phyloP scores from a whole-genome alignment of 2,888 invertebrate species.

The Spodoptera picta region DNA sequence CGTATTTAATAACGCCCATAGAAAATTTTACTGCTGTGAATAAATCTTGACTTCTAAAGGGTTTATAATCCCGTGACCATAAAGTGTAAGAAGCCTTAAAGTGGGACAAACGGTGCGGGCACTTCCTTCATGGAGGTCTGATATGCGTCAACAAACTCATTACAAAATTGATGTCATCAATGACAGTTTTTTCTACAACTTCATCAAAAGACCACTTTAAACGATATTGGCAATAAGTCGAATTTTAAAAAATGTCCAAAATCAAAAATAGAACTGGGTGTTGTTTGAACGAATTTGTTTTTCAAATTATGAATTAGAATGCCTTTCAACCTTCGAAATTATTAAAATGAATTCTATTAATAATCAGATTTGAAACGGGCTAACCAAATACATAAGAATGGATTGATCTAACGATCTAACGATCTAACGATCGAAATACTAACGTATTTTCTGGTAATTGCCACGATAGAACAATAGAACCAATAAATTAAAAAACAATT shows the following conservation, averaged over 20 bases:
- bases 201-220: conserved; percentile 31
- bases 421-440: too few species aligned
- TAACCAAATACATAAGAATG: conserved; percentile 21
- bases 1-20: conserved; percentile 30
- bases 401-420: too few species aligned
- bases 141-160: conserved; percentile 43
- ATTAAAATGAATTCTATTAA: conserved; percentile 10
- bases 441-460: conserved; percentile 10
- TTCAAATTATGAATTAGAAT: background rate
- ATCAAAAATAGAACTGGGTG: background rate
- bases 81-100: conserved; percentile 17
- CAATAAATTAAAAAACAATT: conserved; percentile 35
- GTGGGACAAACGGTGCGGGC: conserved; percentile 18
- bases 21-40: conserved; percentile 36
- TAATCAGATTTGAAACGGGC: conserved; percentile 3
- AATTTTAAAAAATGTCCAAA: conserved; percentile 1
- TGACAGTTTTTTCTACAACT: conserved; percentile 43
- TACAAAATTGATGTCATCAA: conserved; percentile 45
- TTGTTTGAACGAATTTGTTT: background rate
- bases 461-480: conserved; percentile 33
- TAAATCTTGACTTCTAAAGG: conserved; percentile 43
- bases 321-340: background rate
- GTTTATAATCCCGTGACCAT: conserved; percentile 18
- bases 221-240: conserved; percentile 17
- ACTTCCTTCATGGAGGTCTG: conserved; percentile 47